These are phyloP conservation scores for Rotaria socialis DNA, from an alignment of 2,888 invertebrate genomes.

Conservation along the genomic window DNA sequence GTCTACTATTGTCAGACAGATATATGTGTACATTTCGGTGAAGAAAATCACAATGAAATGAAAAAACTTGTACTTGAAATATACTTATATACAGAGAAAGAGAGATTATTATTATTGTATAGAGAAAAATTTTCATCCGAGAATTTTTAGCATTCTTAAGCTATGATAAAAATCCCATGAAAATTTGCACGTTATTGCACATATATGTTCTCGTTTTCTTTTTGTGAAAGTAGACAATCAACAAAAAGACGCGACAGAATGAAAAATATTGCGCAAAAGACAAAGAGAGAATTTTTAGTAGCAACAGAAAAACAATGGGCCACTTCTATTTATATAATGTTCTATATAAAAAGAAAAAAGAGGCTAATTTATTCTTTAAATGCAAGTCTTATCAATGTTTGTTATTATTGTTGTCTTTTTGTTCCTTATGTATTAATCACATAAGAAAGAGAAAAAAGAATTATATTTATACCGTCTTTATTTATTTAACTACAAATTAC, in stretches of 20 bases:
- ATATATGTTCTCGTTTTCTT: not conserved
- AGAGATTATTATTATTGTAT: not conserved
- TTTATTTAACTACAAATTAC: not conserved
- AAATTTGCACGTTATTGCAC: not conserved
- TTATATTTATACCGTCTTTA: not conserved
- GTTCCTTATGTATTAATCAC: not conserved
- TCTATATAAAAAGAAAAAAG: not conserved
- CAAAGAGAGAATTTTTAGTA: not conserved
- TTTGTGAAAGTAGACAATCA: not conserved
- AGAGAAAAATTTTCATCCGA: not conserved
- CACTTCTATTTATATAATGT: not conserved
- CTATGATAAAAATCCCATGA: not conserved
- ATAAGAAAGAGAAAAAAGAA: not conserved
- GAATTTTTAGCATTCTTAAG: not conserved
- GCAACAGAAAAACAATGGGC: not conserved
- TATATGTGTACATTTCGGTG: not conserved
- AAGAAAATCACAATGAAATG: not conserved
- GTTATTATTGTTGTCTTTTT: no score
- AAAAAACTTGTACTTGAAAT: not conserved
- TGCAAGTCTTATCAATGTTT: not conserved
- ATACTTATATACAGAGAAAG: not conserved
- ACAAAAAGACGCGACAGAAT: not conserved
- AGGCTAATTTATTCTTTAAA: not conserved
- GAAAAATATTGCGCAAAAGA: not conserved
- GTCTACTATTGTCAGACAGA: not conserved